Base-by-base conservation (phyloP, 1,140 invertebrate genomes). In the Leptoteleia sp. region DNA sequence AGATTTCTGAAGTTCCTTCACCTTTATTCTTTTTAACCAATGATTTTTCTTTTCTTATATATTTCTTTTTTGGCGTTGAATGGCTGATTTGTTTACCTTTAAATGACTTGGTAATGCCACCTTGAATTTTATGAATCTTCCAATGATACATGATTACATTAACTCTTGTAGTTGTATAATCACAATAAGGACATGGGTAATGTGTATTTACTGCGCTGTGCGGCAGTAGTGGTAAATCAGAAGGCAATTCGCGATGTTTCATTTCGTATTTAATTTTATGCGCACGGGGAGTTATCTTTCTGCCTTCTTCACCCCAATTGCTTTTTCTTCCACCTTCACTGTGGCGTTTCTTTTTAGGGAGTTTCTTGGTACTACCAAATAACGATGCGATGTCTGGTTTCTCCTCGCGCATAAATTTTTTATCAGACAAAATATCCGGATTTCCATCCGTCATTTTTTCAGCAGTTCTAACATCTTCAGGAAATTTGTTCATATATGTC, bases 401-500 rank as follows among this genome's bases (percentile, higher is more conserved):
- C 47, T 93, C 91, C 35, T 91, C 87, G 16, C 92, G 92, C 78
- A 85, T 88, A 80, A 93, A 94, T 83, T 91, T 91, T 22, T 92
- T 89, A 68, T 90, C 89, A 1, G 84, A 90, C 16, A 94, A 82
- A 71, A 94, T 94, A 45, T 93, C 90, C 8, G 91, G 91, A 85
- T 94, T 90, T 17, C 94, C 94, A 19, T 90, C 90, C 1, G 93
- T 93, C 40, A 92, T 86, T 40, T 90, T 91, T 84, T 95, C 94
- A 3, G 94, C 94, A 38, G 86, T 91, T 33, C 91, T 89, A 1
- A 95, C 91, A 87, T 95, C 94, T 40, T 91, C 90, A 0, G 94
- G 94, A 88, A 95, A 95, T 82, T 94, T 94, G 27, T 93, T 91
- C 93, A 95, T 94, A 59, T 91, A 91, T 47, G 76, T 87, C 11